Evolutionary conservation across 2,113 vertebrate species (phyloP).

Genomic region (Tragelaphus buxtoni): DNA sequence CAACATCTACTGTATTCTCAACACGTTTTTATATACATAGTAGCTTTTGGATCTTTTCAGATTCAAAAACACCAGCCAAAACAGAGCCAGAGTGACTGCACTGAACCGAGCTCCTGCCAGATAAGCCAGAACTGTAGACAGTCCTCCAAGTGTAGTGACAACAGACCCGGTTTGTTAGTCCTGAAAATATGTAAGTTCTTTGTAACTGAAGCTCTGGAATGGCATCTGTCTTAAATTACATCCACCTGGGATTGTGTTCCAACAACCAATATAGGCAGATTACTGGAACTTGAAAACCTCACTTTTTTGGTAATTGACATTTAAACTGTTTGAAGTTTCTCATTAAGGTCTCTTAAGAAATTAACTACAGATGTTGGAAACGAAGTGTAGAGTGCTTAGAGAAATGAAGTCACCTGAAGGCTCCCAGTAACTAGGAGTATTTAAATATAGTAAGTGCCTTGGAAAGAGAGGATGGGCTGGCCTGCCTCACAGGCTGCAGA

Average conservation of each 20-base stretch:
- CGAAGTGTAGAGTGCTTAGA: constrained; percentile 80
- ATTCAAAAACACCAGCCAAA: neutral
- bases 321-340: constrained; percentile 94
- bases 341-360: constrained; percentile 89
- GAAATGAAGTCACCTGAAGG: constrained; percentile 84
- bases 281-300: constrained; percentile 89
- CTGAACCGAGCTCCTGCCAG: neutral
- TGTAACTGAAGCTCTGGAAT: constrained; percentile 92
- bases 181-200: constrained; percentile 86
- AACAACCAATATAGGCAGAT: constrained; percentile 89
- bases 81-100: constrained; percentile 25
- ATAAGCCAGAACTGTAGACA: constrained; percentile 65
- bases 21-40: neutral
- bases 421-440: constrained; percentile 75
- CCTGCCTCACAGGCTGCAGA: constrained; percentile 58
- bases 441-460: constrained; percentile 73
- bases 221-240: constrained; percentile 92
- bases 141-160: constrained; percentile 69
- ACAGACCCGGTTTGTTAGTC: constrained; percentile 82
- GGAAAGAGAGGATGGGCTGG: constrained; percentile 65
- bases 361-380: constrained; percentile 87
- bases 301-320: constrained; percentile 90
- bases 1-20: neutral
- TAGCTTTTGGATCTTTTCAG: neutral
- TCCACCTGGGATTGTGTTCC: constrained; percentile 91